Evolutionary conservation across 2,113 vertebrate species (phyloP).

Genomic region (Pollimyrus isidori): DNA sequence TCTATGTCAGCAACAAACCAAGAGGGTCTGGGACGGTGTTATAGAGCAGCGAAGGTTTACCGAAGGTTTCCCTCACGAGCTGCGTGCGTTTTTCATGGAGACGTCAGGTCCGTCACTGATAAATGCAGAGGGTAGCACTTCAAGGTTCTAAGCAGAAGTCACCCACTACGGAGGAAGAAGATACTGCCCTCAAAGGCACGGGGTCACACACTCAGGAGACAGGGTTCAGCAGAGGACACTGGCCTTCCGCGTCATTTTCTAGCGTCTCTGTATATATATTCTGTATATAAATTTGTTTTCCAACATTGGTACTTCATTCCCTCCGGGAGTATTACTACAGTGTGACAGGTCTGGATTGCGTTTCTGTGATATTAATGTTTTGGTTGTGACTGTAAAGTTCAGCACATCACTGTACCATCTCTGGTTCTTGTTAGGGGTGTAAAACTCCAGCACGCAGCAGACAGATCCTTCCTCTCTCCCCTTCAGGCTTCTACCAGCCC

Average conservation of each 20-base stretch:
- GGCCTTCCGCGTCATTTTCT: background rate
- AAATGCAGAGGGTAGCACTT: background rate
- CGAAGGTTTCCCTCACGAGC: background rate
- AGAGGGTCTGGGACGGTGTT: background rate
- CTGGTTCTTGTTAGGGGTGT: constrained; percentile 2
- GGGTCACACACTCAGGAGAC: background rate
- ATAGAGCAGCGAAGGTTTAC: background rate
- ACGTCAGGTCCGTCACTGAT: background rate
- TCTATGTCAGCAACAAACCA: background rate
- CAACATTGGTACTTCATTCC: background rate
- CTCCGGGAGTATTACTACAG: background rate
- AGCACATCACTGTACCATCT: background rate
- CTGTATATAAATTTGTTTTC: background rate
- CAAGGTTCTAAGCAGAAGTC: background rate
- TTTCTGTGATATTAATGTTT: background rate
- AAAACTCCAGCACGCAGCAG: background rate
- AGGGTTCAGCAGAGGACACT: background rate
- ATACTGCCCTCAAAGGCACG: background rate
- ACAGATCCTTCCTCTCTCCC: background rate
- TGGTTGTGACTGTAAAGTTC: background rate
- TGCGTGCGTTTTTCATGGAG: background rate
- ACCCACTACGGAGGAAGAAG: background rate
- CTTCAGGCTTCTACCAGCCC: background rate
- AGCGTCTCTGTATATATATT: background rate
- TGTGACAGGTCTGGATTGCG: background rate